Evolutionary conservation across 2,113 vertebrate species (phyloP).

Genomic region (Engraulis encrasicolus): DNA sequence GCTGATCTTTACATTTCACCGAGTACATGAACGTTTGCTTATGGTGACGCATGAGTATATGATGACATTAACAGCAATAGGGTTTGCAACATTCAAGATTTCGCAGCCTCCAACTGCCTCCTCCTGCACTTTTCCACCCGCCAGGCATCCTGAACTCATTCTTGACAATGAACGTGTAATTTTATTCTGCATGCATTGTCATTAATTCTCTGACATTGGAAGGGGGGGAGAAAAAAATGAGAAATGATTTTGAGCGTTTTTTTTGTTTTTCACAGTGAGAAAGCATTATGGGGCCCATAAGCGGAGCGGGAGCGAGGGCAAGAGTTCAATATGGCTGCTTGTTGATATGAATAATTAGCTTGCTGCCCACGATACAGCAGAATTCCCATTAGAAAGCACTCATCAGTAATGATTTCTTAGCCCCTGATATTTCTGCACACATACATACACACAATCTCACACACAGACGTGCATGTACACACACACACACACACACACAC

Average conservation of each 20-base stretch:
- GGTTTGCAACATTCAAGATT: not conserved
- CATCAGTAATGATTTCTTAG: constrained; percentile 25
- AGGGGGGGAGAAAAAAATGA: not conserved
- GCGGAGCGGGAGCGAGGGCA: constrained; percentile 32
- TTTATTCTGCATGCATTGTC: not conserved
- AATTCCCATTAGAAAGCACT: not conserved
- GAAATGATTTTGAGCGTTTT: not conserved
- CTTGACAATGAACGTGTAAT: not conserved
- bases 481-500: not conserved
- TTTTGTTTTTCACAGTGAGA: not conserved
- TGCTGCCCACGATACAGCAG: not conserved
- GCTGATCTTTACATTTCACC: not conserved
- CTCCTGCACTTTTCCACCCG: not conserved
- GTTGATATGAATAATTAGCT: constrained; percentile 49
- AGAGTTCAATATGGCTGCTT: constrained; percentile 53
- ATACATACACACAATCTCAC: no score
- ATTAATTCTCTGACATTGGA: constrained; percentile 6
- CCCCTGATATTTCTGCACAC: constrained; percentile 34
- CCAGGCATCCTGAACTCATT: not conserved
- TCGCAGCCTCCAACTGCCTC: not conserved
- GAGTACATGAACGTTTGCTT: not conserved
- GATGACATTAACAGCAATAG: not conserved
- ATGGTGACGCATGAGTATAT: not conserved
- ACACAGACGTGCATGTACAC: not conserved
- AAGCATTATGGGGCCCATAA: not conserved